phyloP scores from a whole-genome alignment of 2,113 vertebrate species.

The Scolopax mira region DNA sequence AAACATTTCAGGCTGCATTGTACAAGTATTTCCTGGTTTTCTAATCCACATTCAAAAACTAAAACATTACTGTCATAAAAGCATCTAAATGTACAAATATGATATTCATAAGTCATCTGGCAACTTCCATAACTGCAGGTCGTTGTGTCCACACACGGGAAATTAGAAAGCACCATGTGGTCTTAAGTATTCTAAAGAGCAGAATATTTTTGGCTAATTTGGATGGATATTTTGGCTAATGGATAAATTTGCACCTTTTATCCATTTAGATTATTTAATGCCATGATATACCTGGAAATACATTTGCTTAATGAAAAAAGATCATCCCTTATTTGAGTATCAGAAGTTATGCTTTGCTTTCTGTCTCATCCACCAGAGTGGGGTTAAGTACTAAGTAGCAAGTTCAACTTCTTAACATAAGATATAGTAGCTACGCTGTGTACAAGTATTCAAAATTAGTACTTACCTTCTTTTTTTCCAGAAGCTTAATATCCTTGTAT shows the following conservation, averaged over 20 bases:
- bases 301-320: neutral
- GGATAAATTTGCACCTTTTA: neutral
- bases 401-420: neutral
- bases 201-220: neutral
- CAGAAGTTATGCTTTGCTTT: neutral
- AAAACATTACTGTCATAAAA: neutral
- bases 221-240: no score
- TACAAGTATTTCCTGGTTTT: neutral
- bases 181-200: neutral
- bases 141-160: fast-evolving
- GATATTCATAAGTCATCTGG: neutral
- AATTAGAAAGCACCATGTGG: neutral
- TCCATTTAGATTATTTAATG: neutral
- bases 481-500: neutral
- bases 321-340: neutral
- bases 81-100: neutral
- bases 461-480: neutral
- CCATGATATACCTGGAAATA: neutral
- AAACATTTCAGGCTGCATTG: neutral
- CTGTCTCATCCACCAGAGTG: neutral
- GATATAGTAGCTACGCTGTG: neutral
- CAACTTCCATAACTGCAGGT: neutral
- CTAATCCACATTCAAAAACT: neutral
- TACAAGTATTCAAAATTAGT: neutral
- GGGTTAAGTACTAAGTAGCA: neutral